Evolutionary conservation across 2,113 vertebrate species (phyloP).

Genomic region (Piaya cayana): DNA sequence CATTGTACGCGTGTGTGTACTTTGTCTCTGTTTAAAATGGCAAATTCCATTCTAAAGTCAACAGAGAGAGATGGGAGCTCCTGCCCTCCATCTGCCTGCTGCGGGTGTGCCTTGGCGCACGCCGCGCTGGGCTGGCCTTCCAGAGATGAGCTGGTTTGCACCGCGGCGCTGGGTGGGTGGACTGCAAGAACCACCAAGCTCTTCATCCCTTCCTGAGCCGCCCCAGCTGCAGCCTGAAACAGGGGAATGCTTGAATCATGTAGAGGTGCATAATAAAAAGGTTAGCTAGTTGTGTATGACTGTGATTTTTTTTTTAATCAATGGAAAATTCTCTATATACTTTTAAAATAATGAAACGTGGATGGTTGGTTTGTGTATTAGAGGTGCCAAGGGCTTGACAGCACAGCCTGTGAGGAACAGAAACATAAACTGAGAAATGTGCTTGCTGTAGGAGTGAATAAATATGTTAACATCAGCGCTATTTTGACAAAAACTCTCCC

Average conservation of each 20-base stretch:
- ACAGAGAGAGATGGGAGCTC: neutral
- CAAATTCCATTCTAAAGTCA: constrained; percentile 17
- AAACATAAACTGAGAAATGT: neutral
- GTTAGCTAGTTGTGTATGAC: accelerated
- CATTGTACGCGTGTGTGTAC: neutral
- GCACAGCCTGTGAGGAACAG: neutral
- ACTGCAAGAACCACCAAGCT: neutral
- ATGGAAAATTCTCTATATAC: neutral
- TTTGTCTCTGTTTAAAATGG: neutral
- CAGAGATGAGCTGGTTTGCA: neutral
- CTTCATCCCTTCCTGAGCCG: neutral
- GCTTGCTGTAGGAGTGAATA: neutral
- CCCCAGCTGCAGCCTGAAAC: accelerated
- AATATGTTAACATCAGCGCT: neutral
- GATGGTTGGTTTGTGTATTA: neutral
- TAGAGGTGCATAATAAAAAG: neutral
- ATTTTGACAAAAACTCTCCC: neutral
- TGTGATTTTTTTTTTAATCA: neutral
- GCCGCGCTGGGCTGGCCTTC: neutral
- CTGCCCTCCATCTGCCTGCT: neutral
- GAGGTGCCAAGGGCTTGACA: neutral
- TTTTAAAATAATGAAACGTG: neutral
- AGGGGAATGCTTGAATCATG: accelerated
- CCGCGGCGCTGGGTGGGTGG: accelerated
- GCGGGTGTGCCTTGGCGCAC: neutral